Conservation (phyloP, 2,888 invertebrate species). For the Agrochola lota region DNA sequence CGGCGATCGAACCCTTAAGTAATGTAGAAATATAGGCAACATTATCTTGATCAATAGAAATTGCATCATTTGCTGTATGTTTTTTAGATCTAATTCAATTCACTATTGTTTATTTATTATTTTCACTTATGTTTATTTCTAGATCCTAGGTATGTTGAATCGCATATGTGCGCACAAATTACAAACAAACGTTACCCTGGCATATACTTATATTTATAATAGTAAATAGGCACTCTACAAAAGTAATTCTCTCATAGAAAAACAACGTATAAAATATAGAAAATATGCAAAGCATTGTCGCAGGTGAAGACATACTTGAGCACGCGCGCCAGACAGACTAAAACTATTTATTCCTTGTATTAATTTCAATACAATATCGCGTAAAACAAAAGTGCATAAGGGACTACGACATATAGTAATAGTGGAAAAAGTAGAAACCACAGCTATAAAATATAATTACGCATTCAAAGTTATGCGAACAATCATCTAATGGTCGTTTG, state of each 20-base stretch:
- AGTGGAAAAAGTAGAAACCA: background rate
- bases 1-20: background rate
- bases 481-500: no score
- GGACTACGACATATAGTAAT: background rate
- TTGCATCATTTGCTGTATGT: background rate
- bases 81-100: background rate
- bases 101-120: conserved; percentile 2
- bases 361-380: conserved; percentile 14
- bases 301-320: background rate
- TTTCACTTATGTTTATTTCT: conserved; percentile 2
- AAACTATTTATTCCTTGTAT: background rate
- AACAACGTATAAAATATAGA: conserved; percentile 8
- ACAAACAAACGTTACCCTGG: no score
- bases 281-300: conserved; percentile 26
- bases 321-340: background rate
- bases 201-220: background rate
- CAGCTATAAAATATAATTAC: conserved; percentile 3
- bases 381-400: background rate
- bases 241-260: conserved; percentile 6
- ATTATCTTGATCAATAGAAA: conserved; percentile 2
- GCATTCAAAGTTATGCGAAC: conserved; percentile 5
- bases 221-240: conserved; percentile 5
- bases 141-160: background rate
- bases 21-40: background rate
- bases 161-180: background rate